Conservation (phyloP, 2,888 invertebrate species). For the Lomographa bimaculata region DNA sequence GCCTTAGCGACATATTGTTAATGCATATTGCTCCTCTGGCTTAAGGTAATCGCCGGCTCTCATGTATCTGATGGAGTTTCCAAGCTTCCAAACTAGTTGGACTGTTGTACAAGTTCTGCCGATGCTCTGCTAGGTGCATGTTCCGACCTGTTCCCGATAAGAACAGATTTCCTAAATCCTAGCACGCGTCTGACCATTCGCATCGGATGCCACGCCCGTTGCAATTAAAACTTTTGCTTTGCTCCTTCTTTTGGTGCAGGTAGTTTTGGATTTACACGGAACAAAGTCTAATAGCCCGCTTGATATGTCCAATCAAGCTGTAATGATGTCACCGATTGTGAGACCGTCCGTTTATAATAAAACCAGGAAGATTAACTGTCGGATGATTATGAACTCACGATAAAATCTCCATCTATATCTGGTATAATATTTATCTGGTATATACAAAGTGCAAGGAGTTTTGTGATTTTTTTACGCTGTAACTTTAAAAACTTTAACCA, state of each 20-base stretch:
- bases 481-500: too few relatives aligned
- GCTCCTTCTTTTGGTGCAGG: constrained; percentile 35
- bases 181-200: constrained; percentile 49
- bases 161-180: constrained; percentile 71
- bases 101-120: constrained; percentile 70
- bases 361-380: too few relatives aligned
- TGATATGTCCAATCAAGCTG: too few relatives aligned
- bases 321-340: too few relatives aligned
- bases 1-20: constrained; percentile 35
- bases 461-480: too few relatives aligned
- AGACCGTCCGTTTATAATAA: too few relatives aligned
- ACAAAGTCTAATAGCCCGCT: not conserved
- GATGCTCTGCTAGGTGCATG: constrained; percentile 67
- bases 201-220: constrained; percentile 50
- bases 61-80: constrained; percentile 81
- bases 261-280: constrained; percentile 10
- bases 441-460: too few relatives aligned
- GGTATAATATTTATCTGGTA: too few relatives aligned
- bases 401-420: too few relatives aligned
- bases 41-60: constrained; percentile 69
- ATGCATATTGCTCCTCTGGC: constrained; percentile 44
- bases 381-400: too few relatives aligned
- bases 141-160: constrained; percentile 67
- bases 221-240: constrained; percentile 65
- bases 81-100: constrained; percentile 79